Evolutionary conservation across 2,113 vertebrate species (phyloP).

Genomic region (Mustelus asterias): DNA sequence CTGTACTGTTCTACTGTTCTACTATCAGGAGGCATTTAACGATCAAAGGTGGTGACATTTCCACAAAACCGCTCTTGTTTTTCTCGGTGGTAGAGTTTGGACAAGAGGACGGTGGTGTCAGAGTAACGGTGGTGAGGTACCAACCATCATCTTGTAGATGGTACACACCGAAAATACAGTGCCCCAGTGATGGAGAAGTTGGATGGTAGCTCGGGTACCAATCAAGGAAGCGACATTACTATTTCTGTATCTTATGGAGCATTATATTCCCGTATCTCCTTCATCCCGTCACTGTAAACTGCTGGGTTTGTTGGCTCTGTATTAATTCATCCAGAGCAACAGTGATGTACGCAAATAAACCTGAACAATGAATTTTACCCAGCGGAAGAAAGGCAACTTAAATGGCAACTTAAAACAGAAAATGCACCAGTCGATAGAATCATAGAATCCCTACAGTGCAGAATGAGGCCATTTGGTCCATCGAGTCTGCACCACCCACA

Average conservation of each 20-base stretch:
- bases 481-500: no score
- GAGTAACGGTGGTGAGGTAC: no score
- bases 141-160: no score
- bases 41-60: neutral
- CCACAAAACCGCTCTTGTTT: neutral
- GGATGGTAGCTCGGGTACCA: neutral
- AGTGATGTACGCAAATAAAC: neutral
- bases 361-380: neutral
- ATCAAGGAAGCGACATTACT: neutral
- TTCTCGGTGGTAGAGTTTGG: neutral
- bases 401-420: neutral
- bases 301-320: neutral
- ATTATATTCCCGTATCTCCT: neutral
- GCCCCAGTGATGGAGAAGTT: neutral
- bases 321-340: neutral
- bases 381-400: neutral
- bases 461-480: no score
- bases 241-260: neutral
- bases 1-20: no score
- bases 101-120: neutral
- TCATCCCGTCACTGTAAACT: neutral
- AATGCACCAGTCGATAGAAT: neutral
- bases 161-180: neutral
- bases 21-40: neutral
- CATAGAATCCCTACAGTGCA: no score